Evolutionary conservation across 2,113 vertebrate genomes (phyloP).

Genomic region (Mirza zaza): DNA sequence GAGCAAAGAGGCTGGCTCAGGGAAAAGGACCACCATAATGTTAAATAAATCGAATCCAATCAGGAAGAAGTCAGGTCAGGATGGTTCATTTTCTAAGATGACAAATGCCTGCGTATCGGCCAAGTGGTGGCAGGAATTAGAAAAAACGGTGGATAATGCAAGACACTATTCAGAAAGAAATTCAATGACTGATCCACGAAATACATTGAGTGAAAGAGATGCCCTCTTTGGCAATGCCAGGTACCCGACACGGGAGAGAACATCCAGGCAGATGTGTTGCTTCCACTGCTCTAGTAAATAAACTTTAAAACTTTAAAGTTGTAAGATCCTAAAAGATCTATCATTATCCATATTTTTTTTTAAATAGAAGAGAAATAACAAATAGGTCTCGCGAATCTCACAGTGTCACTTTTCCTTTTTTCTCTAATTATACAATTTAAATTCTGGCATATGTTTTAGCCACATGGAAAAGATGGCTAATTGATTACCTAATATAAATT

Average conservation of each 20-base stretch:
- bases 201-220: not conserved
- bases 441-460: not conserved
- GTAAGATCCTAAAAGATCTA: not conserved
- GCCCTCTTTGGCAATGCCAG: not conserved
- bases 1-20: not conserved
- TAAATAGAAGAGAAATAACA: not conserved
- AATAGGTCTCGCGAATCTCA: not conserved
- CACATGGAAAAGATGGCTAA: not conserved
- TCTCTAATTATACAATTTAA: not conserved
- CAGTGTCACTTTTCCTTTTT: not conserved
- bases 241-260: not conserved
- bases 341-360: rapidly evolving
- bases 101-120: not conserved
- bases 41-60: not conserved
- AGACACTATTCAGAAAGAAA: not conserved
- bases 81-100: not conserved
- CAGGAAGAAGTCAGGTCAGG: not conserved
- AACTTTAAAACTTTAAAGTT: no score
- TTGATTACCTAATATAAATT: not conserved
- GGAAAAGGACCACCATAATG: not conserved
- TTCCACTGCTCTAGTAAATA: not conserved
- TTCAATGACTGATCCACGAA: not conserved
- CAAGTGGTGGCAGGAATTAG: not conserved
- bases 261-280: rapidly evolving
- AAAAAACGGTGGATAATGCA: not conserved